Conservation (phyloP, 2,888 invertebrate genomes). For the Epsilonema sp. region DNA sequence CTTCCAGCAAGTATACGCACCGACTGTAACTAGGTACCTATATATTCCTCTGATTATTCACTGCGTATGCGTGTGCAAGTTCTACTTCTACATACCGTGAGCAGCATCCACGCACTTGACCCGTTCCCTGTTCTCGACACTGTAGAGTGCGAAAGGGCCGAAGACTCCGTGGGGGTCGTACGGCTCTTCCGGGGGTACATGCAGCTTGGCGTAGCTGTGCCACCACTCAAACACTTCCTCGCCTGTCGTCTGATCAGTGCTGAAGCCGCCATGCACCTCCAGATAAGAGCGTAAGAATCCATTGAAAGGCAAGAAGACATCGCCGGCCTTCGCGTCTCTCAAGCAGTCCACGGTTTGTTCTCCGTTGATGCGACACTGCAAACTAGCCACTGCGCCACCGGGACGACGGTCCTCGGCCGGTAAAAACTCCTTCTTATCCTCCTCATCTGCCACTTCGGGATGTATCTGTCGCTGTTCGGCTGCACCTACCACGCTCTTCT, state of each 20-base stretch:
- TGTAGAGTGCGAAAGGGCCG: slow-evolving; percentile 91
- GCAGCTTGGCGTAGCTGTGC: slow-evolving; percentile 19
- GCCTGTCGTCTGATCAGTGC: neutral
- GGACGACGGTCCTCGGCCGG: too few species aligned
- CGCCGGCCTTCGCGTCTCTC: slow-evolving; percentile 12
- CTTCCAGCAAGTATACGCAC: too few species aligned
- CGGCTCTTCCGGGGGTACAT: slow-evolving; percentile 13
- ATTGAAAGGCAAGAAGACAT: slow-evolving; percentile 18
- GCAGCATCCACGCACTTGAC: slow-evolving; percentile 85
- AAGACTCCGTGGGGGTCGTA: slow-evolving; percentile 77
- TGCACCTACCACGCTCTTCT: too few species aligned
- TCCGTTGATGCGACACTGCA: neutral
- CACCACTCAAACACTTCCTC: slow-evolving; percentile 16
- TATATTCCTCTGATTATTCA: too few species aligned
- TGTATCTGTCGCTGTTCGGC: too few species aligned
- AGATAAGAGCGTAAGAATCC: neutral
- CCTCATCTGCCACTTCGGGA: too few species aligned
- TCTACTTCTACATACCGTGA: slow-evolving; percentile 56
- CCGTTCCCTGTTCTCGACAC: slow-evolving; percentile 80
- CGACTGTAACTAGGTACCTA: too few species aligned
- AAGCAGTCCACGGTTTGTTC: slow-evolving; percentile 9
- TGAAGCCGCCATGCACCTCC: neutral
- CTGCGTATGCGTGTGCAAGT: too few species aligned
- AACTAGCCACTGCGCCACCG: too few species aligned
- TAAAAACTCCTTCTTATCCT: too few species aligned